phyloP scores from a whole-genome alignment of 1,140 invertebrate species.

The Uloborus diversus region DNA sequence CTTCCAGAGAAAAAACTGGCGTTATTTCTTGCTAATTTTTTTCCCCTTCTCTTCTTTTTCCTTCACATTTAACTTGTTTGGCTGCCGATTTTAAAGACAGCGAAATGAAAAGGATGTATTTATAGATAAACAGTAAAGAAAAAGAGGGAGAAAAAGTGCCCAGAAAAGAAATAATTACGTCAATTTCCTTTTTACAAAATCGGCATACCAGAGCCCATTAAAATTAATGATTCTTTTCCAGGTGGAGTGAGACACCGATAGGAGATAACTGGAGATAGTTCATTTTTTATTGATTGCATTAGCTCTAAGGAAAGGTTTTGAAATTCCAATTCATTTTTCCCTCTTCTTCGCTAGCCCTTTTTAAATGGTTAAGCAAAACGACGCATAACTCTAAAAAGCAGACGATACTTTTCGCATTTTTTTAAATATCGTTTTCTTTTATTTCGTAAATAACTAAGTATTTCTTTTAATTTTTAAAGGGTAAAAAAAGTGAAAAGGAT shows the following conservation, averaged over 20 bases:
- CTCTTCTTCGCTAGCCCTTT: background rate
- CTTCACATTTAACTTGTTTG: slow-evolving; percentile 14
- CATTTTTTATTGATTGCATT: slow-evolving; percentile 55
- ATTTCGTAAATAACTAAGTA: background rate
- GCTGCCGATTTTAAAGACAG: slow-evolving; percentile 38
- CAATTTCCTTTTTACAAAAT: slow-evolving; percentile 51
- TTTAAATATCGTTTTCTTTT: slow-evolving; percentile 8
- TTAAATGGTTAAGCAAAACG: slow-evolving; percentile 40
- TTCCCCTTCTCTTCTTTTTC: background rate
- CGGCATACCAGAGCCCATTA: slow-evolving; percentile 48
- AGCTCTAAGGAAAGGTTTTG: slow-evolving; percentile 8
- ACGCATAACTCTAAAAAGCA: slow-evolving; percentile 30
- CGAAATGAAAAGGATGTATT: slow-evolving; percentile 39
- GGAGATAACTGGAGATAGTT: slow-evolving; percentile 30
- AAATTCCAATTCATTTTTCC: background rate
- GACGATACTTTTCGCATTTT: slow-evolving; percentile 23
- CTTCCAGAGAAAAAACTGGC: slow-evolving; percentile 9
- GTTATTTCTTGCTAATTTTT: background rate
- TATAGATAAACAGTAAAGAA: slow-evolving; percentile 38
- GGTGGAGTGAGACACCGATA: slow-evolving; percentile 41
- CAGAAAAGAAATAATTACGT: slow-evolving; percentile 47
- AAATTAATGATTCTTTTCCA: slow-evolving; percentile 52
- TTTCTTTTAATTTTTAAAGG: background rate
- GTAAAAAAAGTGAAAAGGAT: background rate
- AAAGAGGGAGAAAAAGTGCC: background rate